Evolutionary conservation across 2,888 invertebrate genomes (phyloP).

Genomic region (Zaprionus lineosus): DNA sequence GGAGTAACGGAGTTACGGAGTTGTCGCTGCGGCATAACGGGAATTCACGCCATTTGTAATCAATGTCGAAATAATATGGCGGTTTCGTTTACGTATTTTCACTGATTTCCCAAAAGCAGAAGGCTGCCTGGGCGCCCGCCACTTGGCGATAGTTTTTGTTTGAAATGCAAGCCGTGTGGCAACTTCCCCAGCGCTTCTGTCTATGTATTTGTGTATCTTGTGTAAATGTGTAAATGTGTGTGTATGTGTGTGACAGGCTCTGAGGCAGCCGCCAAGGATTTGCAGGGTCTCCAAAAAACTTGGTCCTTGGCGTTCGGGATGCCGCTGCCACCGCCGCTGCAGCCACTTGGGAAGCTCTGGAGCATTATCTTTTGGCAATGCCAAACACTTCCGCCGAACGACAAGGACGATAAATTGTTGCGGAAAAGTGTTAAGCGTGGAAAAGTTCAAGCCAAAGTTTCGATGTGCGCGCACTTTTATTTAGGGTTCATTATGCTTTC

Average conservation of each 20-base stretch:
- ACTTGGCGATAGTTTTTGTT: slow-evolving; percentile 54
- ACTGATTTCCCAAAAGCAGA: slow-evolving; percentile 60
- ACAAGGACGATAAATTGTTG: slow-evolving; percentile 74
- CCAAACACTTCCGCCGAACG: slow-evolving; percentile 70
- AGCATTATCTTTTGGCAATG: slow-evolving; percentile 67
- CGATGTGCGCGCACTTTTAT: slow-evolving; percentile 66
- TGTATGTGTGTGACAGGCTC: slow-evolving; percentile 32
- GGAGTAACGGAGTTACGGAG: too few species aligned
- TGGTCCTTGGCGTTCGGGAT: slow-evolving; percentile 54
- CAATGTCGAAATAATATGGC: slow-evolving; percentile 73
- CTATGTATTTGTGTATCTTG: not conserved
- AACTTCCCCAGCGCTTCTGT: not conserved
- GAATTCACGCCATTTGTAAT: slow-evolving; percentile 66
- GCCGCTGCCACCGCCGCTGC: slow-evolving; percentile 24
- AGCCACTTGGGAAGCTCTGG: slow-evolving; percentile 21
- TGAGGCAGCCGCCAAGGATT: slow-evolving; percentile 52
- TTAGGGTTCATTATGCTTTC: slow-evolving; percentile 69
- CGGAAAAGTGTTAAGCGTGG: slow-evolving; percentile 73
- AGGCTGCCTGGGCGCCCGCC: slow-evolving; percentile 35
- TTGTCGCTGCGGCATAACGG: slow-evolving; percentile 38
- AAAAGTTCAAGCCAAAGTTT: slow-evolving; percentile 68
- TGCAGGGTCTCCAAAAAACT: slow-evolving; percentile 58
- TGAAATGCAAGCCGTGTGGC: slow-evolving; percentile 63
- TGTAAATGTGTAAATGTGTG: not conserved
- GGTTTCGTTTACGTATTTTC: slow-evolving; percentile 69